phyloP scores from a whole-genome alignment of 2,888 invertebrate species.

The Sepiola atlantica region DNA sequence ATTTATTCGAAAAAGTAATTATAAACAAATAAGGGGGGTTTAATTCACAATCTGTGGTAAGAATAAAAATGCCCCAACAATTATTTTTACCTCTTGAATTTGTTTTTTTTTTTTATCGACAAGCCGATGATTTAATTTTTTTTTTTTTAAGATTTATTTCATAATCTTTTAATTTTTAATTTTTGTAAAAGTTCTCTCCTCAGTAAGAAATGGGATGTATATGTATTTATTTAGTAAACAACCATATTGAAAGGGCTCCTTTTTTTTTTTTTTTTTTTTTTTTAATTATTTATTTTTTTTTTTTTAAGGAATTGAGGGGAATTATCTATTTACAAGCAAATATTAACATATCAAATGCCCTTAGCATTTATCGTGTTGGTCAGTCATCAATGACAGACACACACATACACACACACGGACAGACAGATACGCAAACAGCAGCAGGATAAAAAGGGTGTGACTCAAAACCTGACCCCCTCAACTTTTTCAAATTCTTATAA shows the following conservation, averaged over 20 bases:
- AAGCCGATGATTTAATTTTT: not conserved
- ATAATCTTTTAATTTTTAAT: not conserved
- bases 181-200: not conserved
- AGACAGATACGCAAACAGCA: not conserved
- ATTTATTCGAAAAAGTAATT: not conserved
- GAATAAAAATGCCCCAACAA: not conserved
- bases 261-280: no score
- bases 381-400: constrained; percentile 19
- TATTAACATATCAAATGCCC: not conserved
- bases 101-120: not conserved
- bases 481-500: not conserved
- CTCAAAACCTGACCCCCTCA: not conserved
- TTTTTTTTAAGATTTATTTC: not conserved
- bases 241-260: not conserved
- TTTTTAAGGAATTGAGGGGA: not conserved
- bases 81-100: not conserved
- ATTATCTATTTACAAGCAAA: not conserved
- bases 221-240: not conserved
- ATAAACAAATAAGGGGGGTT: not conserved
- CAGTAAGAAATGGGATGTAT: not conserved
- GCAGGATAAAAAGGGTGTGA: not conserved
- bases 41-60: constrained; percentile 32
- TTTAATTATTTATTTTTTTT: not conserved
- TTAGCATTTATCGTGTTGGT: not conserved
- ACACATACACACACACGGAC: no score